phyloP scores from a whole-genome alignment of 2,113 vertebrate species.

The Sialia sialis region DNA sequence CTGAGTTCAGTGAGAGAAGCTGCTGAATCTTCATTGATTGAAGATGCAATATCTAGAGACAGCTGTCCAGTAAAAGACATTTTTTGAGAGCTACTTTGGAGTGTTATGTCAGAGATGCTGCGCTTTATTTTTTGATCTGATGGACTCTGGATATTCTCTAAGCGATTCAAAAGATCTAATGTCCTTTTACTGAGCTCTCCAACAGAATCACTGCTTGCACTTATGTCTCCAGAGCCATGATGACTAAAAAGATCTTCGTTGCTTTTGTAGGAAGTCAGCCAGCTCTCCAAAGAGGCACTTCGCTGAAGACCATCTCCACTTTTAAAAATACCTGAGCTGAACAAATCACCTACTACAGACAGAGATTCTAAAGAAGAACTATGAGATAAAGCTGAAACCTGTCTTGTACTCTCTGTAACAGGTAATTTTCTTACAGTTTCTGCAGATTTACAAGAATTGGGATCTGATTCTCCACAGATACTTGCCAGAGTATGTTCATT shows the following conservation, averaged over 20 bases:
- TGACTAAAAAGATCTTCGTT: constrained; percentile 80
- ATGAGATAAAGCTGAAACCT: constrained; percentile 71
- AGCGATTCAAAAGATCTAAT: constrained; percentile 89
- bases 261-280: constrained; percentile 81
- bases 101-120: constrained; percentile 91
- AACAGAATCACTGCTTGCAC: constrained; percentile 76
- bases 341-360: constrained; percentile 83
- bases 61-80: constrained; percentile 71
- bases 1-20: constrained; percentile 91
- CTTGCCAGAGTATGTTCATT: constrained; percentile 52
- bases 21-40: constrained; percentile 85
- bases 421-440: constrained; percentile 60
- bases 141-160: constrained; percentile 94
- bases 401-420: constrained; percentile 47
- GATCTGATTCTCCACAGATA: constrained; percentile 50
- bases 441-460: constrained; percentile 26
- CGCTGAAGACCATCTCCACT: constrained; percentile 82
- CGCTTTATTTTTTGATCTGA: constrained; percentile 87
- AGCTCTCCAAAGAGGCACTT: constrained; percentile 89
- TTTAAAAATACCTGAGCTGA: constrained; percentile 79
- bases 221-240: constrained; percentile 79
- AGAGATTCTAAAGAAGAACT: constrained; percentile 92
- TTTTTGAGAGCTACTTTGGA: constrained; percentile 80
- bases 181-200: constrained; percentile 94
- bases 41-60: constrained; percentile 75